phyloP scores from a whole-genome alignment of 2,797 vertebrate genomes.

The Ptychobarbus kaznakovi region DNA sequence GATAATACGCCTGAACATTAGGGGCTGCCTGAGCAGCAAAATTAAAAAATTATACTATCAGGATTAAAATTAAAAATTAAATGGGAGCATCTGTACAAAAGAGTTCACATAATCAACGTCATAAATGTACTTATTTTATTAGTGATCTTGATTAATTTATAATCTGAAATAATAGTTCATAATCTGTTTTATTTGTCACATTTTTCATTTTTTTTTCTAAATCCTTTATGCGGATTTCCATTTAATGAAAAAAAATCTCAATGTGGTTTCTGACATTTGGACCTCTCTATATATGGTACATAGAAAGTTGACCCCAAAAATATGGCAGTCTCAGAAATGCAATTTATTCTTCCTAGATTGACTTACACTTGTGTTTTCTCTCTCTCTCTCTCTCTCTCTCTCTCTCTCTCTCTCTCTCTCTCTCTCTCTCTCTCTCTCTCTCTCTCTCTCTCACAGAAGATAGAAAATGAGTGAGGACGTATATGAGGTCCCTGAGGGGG shows the following conservation, averaged over 20 bases:
- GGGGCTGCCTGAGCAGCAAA: too few relatives aligned
- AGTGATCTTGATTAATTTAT: neutral
- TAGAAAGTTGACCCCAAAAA: neutral
- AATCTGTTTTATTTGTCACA: neutral
- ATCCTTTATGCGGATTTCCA: neutral
- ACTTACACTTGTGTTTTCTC: neutral
- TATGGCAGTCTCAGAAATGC: neutral
- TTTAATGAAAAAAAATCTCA: neutral
- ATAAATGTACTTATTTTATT: too few relatives aligned
- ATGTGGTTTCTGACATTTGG: neutral
- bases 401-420: conserved; percentile 44
- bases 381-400: conserved; percentile 51
- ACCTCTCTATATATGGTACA: neutral
- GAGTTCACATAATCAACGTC: too few relatives aligned
- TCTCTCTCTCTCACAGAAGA: conserved; percentile 62
- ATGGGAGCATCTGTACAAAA: too few relatives aligned
- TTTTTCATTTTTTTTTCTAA: neutral
- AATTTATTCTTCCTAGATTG: neutral
- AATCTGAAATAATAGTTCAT: neutral
- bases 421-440: conserved; percentile 53
- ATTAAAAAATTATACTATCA: too few relatives aligned
- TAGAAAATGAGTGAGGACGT: conserved; percentile 75
- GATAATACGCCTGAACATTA: too few relatives aligned
- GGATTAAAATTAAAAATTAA: too few relatives aligned
- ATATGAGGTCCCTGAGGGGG: conserved; percentile 74